Conservation (phyloP, 2,888 invertebrate genomes). For the Troides oblongomaculatus region DNA sequence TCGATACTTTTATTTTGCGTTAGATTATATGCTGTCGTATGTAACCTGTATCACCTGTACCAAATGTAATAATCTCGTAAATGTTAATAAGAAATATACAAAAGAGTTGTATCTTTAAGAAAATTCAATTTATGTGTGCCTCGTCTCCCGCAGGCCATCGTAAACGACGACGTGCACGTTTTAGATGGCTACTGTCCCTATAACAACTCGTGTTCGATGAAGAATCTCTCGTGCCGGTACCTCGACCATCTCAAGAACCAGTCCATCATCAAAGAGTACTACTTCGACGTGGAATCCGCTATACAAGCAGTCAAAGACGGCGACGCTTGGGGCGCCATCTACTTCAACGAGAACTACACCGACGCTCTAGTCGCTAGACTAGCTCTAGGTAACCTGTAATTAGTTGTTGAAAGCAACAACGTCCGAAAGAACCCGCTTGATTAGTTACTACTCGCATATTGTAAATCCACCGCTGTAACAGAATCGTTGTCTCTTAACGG, state of each 20-base stretch:
- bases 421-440: too few species aligned
- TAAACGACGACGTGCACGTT: constrained; percentile 69
- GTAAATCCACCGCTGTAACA: too few species aligned
- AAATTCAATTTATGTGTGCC: neutral
- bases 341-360: constrained; percentile 94
- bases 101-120: too few species aligned
- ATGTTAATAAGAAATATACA: too few species aligned
- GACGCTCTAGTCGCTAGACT: constrained; percentile 90
- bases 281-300: constrained; percentile 83
- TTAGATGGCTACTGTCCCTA: constrained; percentile 74
- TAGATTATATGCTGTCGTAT: too few species aligned
- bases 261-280: constrained; percentile 85
- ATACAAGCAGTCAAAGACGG: constrained; percentile 86
- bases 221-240: constrained; percentile 89
- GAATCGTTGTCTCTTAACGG: too few species aligned
- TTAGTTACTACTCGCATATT: too few species aligned
- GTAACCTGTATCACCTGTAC: too few species aligned
- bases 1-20: too few species aligned
- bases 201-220: constrained; percentile 84
- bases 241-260: constrained; percentile 85
- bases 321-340: constrained; percentile 92
- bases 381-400: constrained; percentile 80
- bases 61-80: too few species aligned
- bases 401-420: too few species aligned
- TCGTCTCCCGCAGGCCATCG: constrained; percentile 59